phyloP scores from a whole-genome alignment of 2,797 vertebrate species.

The Falco novaeseelandiae region DNA sequence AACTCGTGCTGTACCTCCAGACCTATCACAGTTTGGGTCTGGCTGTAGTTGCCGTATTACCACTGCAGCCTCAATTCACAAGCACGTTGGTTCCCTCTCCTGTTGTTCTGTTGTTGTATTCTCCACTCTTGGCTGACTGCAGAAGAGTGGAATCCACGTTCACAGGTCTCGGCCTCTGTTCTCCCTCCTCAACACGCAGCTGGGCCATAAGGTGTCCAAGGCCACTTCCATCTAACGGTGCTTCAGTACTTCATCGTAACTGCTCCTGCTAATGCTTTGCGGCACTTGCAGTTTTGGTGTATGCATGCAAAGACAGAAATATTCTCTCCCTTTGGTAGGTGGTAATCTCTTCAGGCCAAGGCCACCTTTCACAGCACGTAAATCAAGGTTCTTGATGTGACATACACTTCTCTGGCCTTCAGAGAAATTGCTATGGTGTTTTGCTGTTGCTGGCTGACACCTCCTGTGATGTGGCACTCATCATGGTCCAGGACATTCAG shows the following conservation, averaged over 20 bases:
- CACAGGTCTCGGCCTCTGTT: neutral
- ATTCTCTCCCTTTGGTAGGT: neutral
- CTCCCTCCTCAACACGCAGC: neutral
- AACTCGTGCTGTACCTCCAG: neutral
- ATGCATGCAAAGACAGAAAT: neutral
- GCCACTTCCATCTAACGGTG: neutral
- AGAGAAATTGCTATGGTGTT: neutral
- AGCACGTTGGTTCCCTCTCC: neutral
- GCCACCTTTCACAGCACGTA: neutral
- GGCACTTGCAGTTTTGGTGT: neutral
- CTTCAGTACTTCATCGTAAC: neutral
- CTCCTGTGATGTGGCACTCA: neutral
- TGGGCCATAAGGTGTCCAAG: neutral
- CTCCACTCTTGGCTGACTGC: neutral
- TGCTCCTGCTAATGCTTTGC: neutral
- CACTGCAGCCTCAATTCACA: neutral
- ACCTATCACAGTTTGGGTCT: neutral
- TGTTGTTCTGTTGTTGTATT: neutral
- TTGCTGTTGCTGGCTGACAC: neutral
- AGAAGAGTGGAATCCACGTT: neutral
- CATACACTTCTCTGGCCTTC: neutral
- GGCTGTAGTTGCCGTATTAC: neutral
- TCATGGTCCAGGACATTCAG: neutral
- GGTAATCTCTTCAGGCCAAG: neutral
- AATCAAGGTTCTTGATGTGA: neutral